A percentile compares a stretch with the other conserved stretches of the same genome.
phyloP scores from a whole-genome alignment of 2,888 invertebrate genomes.

The Malthinus flaveolus region DNA sequence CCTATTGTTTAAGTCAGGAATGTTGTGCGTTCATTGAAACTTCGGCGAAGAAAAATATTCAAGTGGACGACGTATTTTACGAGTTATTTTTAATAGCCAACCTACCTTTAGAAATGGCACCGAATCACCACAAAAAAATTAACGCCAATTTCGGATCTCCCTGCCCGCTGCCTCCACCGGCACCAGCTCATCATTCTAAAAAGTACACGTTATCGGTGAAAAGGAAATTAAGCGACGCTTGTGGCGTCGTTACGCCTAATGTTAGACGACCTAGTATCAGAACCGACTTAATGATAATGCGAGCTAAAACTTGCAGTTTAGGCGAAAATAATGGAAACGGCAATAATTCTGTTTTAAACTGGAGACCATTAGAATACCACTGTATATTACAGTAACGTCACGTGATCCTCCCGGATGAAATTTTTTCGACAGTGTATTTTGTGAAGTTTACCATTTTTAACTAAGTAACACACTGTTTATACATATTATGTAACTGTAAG shows the following conservation, averaged over 20 bases:
- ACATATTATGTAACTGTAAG: too few relatives aligned
- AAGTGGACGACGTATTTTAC: constrained; percentile 83
- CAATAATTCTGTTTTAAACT: constrained; percentile 44
- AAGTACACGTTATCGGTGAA: constrained; percentile 82
- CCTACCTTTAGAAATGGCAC: constrained; percentile 86
- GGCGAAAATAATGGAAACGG: constrained; percentile 66
- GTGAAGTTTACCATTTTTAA: too few relatives aligned
- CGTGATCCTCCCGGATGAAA: neutral
- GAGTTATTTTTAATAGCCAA: constrained; percentile 82
- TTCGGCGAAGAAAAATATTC: constrained; percentile 79
- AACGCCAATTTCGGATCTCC: constrained; percentile 77
- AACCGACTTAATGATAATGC: constrained; percentile 86
- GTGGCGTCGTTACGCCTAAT: constrained; percentile 87
- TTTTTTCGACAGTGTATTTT: too few relatives aligned
- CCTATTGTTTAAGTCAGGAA: constrained; percentile 78
- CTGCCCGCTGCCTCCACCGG: constrained; percentile 72
- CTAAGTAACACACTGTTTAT: too few relatives aligned
- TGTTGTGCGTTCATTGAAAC: constrained; percentile 81
- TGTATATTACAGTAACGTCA: constrained; percentile 43
- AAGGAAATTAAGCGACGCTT: constrained; percentile 81
- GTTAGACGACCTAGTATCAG: constrained; percentile 84
- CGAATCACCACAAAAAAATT: constrained; percentile 82
- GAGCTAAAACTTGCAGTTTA: constrained; percentile 77
- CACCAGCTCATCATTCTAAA: constrained; percentile 65
- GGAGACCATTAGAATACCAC: constrained; percentile 43